Conservation (phyloP, 2,113 vertebrate genomes). For the Cervus canadensis region DNA sequence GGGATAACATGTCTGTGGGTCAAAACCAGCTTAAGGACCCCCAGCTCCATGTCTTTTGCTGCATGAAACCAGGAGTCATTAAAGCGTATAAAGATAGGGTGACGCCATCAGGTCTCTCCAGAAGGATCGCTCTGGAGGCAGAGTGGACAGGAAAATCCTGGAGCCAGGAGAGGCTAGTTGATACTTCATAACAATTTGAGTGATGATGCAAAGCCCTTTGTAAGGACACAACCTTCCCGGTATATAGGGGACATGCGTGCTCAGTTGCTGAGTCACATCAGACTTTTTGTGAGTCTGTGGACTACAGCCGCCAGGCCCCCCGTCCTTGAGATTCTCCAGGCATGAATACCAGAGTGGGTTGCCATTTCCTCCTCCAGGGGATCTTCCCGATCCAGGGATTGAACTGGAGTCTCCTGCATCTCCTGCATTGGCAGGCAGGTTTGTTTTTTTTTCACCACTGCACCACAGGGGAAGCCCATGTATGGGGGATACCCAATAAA, state of each 20-base stretch:
- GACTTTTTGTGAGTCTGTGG: neutral
- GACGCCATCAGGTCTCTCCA: neutral
- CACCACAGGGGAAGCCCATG: neutral
- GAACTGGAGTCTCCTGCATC: neutral
- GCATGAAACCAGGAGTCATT: neutral
- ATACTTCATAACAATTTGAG: neutral
- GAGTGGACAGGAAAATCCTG: neutral
- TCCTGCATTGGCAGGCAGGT: neutral
- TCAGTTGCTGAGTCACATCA: rapidly evolving
- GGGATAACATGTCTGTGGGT: neutral
- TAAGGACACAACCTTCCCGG: neutral
- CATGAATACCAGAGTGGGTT: neutral
- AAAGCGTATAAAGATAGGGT: neutral
- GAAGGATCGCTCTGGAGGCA: neutral
- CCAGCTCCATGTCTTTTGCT: neutral
- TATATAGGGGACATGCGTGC: neutral
- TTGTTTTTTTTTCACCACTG: neutral
- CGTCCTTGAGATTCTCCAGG: neutral
- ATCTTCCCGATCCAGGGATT: neutral
- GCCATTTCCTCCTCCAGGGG: neutral
- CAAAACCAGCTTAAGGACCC: neutral
- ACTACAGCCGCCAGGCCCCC: neutral
- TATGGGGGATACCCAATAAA: neutral
- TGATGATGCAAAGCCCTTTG: neutral
- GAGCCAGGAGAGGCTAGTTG: neutral